These are phyloP conservation scores for Chorisops tibialis DNA, from an alignment of 2,888 invertebrate species.

Conservation along the genomic window DNA sequence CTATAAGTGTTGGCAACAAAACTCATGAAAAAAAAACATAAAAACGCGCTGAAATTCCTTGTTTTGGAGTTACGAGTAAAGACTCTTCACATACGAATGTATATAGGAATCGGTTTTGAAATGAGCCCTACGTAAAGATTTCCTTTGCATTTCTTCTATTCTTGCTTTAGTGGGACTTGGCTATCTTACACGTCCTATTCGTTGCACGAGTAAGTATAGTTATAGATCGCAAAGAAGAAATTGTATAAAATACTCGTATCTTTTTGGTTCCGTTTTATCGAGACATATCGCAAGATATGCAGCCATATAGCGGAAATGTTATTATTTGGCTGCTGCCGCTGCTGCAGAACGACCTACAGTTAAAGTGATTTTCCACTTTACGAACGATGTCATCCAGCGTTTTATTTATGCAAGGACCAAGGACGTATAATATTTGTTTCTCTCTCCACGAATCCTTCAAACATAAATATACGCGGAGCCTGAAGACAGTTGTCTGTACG, in stretches of 20 bases:
- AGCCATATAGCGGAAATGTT: constrained; percentile 27
- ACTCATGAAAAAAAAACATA: neutral
- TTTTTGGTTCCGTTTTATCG: constrained; percentile 25
- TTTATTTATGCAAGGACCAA: constrained; percentile 22
- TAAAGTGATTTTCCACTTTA: constrained; percentile 34
- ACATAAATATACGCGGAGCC: neutral
- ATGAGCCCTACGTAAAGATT: constrained; percentile 12
- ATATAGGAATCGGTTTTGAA: neutral
- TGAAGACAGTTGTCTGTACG: constrained; percentile 3
- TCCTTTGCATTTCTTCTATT: neutral
- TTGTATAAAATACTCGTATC: constrained; percentile 23
- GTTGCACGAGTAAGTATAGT: neutral
- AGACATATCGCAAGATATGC: constrained; percentile 30
- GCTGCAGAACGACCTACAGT: constrained; percentile 25
- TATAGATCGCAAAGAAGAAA: constrained; percentile 8
- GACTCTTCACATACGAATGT: neutral
- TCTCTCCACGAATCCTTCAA: neutral
- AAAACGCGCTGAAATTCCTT: constrained; percentile 8
- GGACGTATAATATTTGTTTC: constrained; percentile 22
- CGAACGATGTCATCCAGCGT: constrained; percentile 14
- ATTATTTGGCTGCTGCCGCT: constrained; percentile 28
- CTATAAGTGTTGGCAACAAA: constrained; percentile 6
- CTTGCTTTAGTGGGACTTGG: neutral
- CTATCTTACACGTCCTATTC: constrained; percentile 4
- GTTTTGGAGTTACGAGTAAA: neutral